A percentile compares a stretch with the other conserved stretches of the same genome.
These are phyloP conservation scores for Tanaodytes sp. DNA, from an alignment of 2,888 invertebrate genomes.

Conservation along the genomic window DNA sequence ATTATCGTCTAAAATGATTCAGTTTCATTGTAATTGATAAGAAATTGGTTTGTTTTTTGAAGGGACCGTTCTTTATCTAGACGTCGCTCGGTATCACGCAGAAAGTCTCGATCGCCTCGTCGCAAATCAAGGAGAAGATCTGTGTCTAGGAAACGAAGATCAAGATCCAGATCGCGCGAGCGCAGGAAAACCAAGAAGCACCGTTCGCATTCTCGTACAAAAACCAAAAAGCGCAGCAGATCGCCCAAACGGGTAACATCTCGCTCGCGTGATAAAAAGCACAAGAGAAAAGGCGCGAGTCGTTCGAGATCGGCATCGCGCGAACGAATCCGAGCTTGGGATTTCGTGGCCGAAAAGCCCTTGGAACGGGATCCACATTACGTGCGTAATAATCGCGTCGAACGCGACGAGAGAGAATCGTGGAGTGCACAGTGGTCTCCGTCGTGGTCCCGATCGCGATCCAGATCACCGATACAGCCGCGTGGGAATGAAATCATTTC, in stretches of 20 bases:
- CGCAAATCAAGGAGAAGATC: conserved; percentile 58
- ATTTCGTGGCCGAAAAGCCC: not conserved
- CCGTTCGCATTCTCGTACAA: conserved; percentile 68
- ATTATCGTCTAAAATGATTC: no score
- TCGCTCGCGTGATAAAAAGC: conserved; percentile 69
- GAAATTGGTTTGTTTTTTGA: no score
- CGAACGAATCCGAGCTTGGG: not conserved
- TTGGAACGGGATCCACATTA: conserved; percentile 61
- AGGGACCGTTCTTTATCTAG: conserved; percentile 54
- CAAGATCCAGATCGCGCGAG: conserved; percentile 58
- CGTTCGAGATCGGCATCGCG: conserved; percentile 58
- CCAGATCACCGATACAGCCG: conserved; percentile 70
- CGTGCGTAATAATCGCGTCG: conserved; percentile 45
- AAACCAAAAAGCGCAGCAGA: conserved; percentile 65
- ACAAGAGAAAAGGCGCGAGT: conserved; percentile 67
- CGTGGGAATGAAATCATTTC: conserved; percentile 38
- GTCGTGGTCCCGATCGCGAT: conserved; percentile 77
- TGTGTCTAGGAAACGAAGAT: conserved; percentile 55
- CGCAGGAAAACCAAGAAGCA: conserved; percentile 68
- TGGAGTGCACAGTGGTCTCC: conserved; percentile 74
- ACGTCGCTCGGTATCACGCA: conserved; percentile 61
- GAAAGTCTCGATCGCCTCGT: conserved; percentile 59
- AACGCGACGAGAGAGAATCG: conserved; percentile 60
- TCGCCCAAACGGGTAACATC: conserved; percentile 63
- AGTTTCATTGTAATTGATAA: no score